Evolutionary conservation across 2,888 invertebrate species (phyloP).

Genomic region (Imbricaverruca yamaguchii): DNA sequence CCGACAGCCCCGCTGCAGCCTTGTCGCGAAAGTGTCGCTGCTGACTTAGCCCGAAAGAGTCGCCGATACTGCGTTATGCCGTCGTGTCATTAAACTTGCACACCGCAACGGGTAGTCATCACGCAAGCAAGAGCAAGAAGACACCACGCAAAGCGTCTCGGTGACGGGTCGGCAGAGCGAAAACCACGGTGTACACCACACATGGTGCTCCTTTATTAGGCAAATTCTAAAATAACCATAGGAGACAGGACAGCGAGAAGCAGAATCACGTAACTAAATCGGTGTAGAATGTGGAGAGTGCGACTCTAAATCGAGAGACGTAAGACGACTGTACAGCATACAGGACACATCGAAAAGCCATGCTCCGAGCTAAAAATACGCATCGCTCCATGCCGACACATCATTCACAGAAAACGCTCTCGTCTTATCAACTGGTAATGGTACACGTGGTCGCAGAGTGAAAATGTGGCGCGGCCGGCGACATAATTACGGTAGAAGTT

Average conservation of each 20-base stretch:
- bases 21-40: no score
- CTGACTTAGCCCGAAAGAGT: no score
- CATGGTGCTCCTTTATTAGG: not conserved
- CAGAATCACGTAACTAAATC: no score
- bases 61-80: no score
- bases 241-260: not conserved
- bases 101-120: no score
- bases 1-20: no score
- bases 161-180: no score
- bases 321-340: not conserved
- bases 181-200: not conserved
- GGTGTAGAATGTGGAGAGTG: no score
- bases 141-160: no score
- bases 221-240: constrained; percentile 13
- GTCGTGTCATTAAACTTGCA: no score
- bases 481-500: not conserved
- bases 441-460: not conserved
- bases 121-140: no score
- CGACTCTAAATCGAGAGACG: no score
- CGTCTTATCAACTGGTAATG: not conserved
- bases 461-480: not conserved
- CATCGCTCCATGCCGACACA: not conserved
- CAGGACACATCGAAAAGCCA: not conserved
- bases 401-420: not conserved
- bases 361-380: not conserved